Base-by-base conservation (phyloP, 2,888 invertebrate species). In the Drosophila barbarae region DNA sequence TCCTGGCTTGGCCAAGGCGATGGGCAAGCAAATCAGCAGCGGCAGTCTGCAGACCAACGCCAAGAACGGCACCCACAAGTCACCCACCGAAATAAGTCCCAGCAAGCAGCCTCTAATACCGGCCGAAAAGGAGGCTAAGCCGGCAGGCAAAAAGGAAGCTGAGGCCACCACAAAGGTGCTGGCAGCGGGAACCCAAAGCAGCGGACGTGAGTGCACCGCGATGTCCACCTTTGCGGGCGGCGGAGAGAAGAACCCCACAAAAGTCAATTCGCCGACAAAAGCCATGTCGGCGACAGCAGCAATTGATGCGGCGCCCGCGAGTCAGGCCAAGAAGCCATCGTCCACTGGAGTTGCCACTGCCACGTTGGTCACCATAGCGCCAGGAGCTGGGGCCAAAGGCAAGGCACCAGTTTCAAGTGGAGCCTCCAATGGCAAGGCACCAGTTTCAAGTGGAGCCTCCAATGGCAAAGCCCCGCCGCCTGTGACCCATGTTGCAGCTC, bases 1-100 rank as follows among this genome's bases (percentile, higher is more conserved):
- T 38, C 87, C 89, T 8, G 90, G 90, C 69, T 89, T 91, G 74
- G 74, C 90, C 21, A 92, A 92, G 87, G 87, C 74, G 13, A 61
- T 78, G 5, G 58, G 78, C 13, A 86, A 74, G 30, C 70, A 69
- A 44, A 58, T 56, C 57, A 72, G 71, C 51, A 67, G 56, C 41
- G 68, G 73, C 72, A 76, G 73, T 52, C 73, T 73, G 35, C 80
- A 74, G 56, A 46, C 61, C 1, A 42, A 18, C 5, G 26, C 41
- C 10, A 69, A 66, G 30, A 75, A 85, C 39, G 76, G 70, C 28
- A 85, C 82, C 57, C 71, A 60, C 36, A 77, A 63, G 47, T 44
- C 67, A 2, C 69, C 51, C n/a, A 28, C 36, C 13, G 64, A 61
- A 41, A 35, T 56, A 5, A 78, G 42, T 51, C 82, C 87, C 63